These are phyloP conservation scores for Corbicula japonica DNA, from an alignment of 2,888 invertebrate genomes.

Conservation along the genomic window DNA sequence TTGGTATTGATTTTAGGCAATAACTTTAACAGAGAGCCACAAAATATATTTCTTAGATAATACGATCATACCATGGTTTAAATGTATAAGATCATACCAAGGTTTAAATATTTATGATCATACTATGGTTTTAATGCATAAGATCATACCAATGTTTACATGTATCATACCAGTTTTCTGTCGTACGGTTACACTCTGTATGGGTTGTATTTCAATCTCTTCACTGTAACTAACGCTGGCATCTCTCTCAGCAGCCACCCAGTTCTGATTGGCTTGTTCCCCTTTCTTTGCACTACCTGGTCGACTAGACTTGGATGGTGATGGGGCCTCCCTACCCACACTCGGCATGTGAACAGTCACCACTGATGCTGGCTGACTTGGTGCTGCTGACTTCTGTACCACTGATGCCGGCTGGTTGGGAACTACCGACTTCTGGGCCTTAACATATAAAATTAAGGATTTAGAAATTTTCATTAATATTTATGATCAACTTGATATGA, in stretches of 20 bases:
- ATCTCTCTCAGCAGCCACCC: conserved; percentile 59
- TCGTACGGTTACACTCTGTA: conserved; percentile 71
- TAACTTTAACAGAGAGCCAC: no score
- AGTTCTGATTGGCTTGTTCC: conserved; percentile 41
- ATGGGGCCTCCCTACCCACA: conserved; percentile 44
- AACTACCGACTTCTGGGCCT: not conserved
- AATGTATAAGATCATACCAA: no score
- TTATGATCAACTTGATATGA: no score
- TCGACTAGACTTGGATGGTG: conserved; percentile 45
- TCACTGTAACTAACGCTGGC: conserved; percentile 66
- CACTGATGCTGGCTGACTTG: conserved; percentile 15
- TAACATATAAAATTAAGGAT: no score
- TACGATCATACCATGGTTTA: no score
- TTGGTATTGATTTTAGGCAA: no score
- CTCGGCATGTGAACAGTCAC: conserved; percentile 65
- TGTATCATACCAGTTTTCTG: conserved; percentile 63
- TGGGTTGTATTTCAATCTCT: conserved; percentile 62
- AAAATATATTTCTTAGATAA: no score
- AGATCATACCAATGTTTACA: no score
- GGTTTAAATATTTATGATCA: no score
- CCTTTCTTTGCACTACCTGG: conserved; percentile 46
- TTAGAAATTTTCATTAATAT: no score
- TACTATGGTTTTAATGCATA: no score
- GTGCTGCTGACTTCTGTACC: not conserved
- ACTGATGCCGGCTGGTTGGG: not conserved